Conservation (phyloP, 2,113 vertebrate genomes). For the Entelurus aequoreus region DNA sequence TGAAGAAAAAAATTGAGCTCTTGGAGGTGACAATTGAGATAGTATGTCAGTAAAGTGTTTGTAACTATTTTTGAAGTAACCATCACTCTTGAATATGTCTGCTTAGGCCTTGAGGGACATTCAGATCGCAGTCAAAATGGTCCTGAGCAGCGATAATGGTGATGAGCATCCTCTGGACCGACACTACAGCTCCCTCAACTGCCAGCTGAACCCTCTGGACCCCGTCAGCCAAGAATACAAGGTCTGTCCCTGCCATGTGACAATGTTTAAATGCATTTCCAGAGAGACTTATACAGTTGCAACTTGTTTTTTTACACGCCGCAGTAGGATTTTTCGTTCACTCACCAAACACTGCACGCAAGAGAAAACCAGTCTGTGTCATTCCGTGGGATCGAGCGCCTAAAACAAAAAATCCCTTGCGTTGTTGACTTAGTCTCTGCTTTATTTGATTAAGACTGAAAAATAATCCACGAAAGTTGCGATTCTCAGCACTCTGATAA, state of each 20-base stretch:
- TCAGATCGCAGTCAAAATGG: conserved; percentile 83
- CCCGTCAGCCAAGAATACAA: conserved; percentile 67
- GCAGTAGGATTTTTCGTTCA: too few species aligned
- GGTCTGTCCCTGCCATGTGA: conserved; percentile 52
- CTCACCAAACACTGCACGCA: too few species aligned
- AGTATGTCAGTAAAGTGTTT: too few species aligned
- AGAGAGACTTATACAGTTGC: neutral
- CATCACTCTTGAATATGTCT: neutral
- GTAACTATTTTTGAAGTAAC: neutral
- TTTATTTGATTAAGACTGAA: too few species aligned
- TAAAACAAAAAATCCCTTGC: too few species aligned
- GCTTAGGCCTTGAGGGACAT: conserved; percentile 83
- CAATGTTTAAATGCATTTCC: neutral
- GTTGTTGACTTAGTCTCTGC: too few species aligned
- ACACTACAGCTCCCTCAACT: conserved; percentile 76
- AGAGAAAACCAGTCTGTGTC: too few species aligned
- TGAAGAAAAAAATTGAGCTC: conserved; percentile 81
- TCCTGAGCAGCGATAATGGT: conserved; percentile 61
- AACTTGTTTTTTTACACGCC: too few species aligned
- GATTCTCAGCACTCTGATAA: too few species aligned
- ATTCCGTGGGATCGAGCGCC: too few species aligned
- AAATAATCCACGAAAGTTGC: too few species aligned
- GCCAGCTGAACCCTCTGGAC: conserved; percentile 72
- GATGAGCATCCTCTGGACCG: conserved; percentile 80
- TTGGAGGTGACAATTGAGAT: conserved; percentile 71